Conservation (phyloP, 2,113 vertebrate genomes). For the Solenodon paradoxus region DNA sequence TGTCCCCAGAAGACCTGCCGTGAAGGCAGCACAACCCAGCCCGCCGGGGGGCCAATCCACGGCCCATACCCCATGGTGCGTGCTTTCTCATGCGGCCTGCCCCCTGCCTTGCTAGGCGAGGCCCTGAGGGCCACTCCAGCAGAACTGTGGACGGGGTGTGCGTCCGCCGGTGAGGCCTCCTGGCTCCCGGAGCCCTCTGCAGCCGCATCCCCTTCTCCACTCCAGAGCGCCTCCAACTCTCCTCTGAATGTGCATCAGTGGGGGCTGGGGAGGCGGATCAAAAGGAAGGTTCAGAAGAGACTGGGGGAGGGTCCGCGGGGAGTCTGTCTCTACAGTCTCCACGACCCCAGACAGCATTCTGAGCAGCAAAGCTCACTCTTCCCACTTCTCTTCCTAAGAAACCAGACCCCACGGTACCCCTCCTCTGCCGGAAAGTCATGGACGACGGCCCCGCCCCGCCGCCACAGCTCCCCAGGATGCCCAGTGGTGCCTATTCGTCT, state of each 20-base stretch:
- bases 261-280: not conserved
- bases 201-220: no score
- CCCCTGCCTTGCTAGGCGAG: no score
- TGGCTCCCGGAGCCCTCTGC: no score
- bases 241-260: fast-evolving
- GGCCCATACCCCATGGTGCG: fast-evolving
- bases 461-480: no score
- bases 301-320: fast-evolving
- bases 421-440: not conserved
- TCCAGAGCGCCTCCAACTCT: not conserved
- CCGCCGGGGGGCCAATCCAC: fast-evolving
- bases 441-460: no score
- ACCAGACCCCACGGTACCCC: not conserved
- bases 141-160: no score
- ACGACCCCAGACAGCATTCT: not conserved
- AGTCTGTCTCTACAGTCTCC: not conserved
- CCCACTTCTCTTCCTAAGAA: not conserved
- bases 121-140: no score
- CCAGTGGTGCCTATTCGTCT: no score
- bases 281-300: not conserved
- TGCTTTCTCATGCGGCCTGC: no score
- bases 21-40: not conserved
- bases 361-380: not conserved
- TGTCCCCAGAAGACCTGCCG: not conserved
- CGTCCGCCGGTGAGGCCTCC: no score